Conservation (phyloP, 2,888 invertebrate species). For the Patella ulyssiponensis region DNA sequence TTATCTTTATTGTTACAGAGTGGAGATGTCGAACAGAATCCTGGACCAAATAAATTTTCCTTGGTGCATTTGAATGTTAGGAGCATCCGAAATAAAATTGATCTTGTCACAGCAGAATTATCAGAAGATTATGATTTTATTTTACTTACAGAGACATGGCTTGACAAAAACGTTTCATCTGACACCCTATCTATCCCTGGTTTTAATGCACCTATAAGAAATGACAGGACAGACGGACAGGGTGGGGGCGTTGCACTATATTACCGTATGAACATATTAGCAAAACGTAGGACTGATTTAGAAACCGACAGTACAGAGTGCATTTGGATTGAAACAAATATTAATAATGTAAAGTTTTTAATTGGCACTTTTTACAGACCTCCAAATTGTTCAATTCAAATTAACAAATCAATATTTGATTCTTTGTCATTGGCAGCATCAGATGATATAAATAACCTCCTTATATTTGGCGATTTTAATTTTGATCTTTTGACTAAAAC, state of each 20-base stretch:
- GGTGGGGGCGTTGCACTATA: not conserved
- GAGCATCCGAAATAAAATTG: not conserved
- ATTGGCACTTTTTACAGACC: not conserved
- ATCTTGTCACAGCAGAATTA: not conserved
- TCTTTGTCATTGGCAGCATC: no score
- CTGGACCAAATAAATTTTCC: no score
- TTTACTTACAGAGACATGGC: not conserved
- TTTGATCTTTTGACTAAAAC: not conserved
- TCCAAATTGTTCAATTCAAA: not conserved
- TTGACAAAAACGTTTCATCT: not conserved
- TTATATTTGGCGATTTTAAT: not conserved
- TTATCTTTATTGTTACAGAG: no score
- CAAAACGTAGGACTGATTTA: not conserved
- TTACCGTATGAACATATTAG: not conserved
- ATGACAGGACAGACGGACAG: not conserved
- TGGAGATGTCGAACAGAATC: no score
- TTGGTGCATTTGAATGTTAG: no score
- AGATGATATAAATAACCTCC: no score
- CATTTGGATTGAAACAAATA: no score
- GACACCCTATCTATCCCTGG: not conserved
- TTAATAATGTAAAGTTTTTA: not conserved
- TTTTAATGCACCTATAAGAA: conserved; percentile 5
- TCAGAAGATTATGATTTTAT: not conserved
- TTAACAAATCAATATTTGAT: no score
- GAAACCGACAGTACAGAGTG: not conserved